Evolutionary conservation across 2,888 invertebrate genomes (phyloP).

Genomic region (Lasius platythorax): DNA sequence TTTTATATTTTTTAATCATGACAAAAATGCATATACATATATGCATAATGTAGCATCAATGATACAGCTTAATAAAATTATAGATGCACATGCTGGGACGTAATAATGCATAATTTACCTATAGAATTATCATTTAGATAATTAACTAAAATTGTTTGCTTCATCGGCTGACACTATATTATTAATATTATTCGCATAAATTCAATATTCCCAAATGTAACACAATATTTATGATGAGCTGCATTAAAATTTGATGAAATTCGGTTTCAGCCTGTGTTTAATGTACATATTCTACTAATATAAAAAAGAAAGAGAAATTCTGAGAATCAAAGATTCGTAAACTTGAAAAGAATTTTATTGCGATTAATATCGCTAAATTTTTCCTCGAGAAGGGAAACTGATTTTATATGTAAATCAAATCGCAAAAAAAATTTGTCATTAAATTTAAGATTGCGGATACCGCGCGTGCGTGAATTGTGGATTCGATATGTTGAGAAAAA

Average conservation of each 20-base stretch:
- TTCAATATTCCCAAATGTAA: background rate
- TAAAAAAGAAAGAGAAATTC: background rate
- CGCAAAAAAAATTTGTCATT: too few species aligned
- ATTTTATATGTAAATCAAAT: too few species aligned
- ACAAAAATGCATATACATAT: background rate
- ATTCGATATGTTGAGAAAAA: too few species aligned
- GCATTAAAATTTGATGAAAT: slow-evolving; percentile 11
- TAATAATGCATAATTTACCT: slow-evolving; percentile 20
- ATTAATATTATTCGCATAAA: background rate
- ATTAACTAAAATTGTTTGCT: slow-evolving; percentile 14
- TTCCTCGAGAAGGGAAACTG: too few species aligned
- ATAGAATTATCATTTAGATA: slow-evolving; percentile 25
- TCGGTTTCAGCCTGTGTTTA: background rate
- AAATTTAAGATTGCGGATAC: too few species aligned
- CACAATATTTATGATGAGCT: slow-evolving; percentile 1
- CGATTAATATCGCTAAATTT: background rate
- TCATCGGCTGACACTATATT: background rate
- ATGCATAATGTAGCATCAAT: background rate
- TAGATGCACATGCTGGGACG: background rate
- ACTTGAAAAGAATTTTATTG: background rate
- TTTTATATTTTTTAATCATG: background rate
- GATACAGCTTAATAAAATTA: slow-evolving; percentile 24
- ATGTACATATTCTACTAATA: background rate
- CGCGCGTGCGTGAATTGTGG: too few species aligned
- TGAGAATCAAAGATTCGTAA: background rate